A percentile compares a stretch with the other conserved stretches of the same genome.
These are phyloP conservation scores for Pachypsylla venusta DNA, from an alignment of 1,140 invertebrate genomes.

Conservation along the genomic window DNA sequence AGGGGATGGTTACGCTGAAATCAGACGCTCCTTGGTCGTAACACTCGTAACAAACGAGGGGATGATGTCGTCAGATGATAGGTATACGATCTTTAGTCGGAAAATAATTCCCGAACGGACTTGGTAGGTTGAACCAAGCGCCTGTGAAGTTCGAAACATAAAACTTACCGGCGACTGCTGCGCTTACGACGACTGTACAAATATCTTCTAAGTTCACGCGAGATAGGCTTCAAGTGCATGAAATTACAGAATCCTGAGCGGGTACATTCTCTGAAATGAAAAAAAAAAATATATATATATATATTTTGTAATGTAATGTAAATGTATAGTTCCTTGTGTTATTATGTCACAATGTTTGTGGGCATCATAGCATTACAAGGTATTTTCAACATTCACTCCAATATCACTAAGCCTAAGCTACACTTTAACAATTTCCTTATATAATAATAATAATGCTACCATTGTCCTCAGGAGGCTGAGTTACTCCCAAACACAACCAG, in stretches of 20 bases:
- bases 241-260: slow-evolving; percentile 98
- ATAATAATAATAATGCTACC: no score
- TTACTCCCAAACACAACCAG: no score
- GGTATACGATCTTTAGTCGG: background rate
- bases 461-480: no score
- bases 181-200: slow-evolving; percentile 41
- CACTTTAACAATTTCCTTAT: no score
- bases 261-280: slow-evolving; percentile 68
- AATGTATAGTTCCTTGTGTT: no score
- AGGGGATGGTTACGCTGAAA: background rate
- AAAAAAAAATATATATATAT: no score
- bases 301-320: no score
- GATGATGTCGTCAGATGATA: background rate
- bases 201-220: slow-evolving; percentile 73
- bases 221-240: slow-evolving; percentile 98
- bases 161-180: slow-evolving; percentile 20
- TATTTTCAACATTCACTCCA: no score
- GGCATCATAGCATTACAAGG: no score
- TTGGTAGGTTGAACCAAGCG: background rate
- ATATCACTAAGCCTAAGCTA: no score
- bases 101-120: background rate
- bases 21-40: background rate
- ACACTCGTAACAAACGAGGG: background rate
- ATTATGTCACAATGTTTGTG: no score
- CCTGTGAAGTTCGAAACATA: background rate